Evolutionary conservation across 2,888 invertebrate species (phyloP).

Genomic region (Mantis religiosa): DNA sequence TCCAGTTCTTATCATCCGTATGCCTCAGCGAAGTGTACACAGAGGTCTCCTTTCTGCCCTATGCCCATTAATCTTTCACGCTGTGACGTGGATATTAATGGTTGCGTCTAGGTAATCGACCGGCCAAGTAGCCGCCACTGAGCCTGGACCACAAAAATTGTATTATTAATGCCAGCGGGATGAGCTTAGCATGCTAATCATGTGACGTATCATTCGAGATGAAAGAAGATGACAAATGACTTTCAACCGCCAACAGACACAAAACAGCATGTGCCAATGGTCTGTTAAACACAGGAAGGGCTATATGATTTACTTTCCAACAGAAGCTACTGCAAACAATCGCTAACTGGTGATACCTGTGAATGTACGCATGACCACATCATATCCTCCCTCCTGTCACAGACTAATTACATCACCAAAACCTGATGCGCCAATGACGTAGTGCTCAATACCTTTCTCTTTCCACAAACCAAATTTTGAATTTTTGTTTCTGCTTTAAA

Average conservation of each 20-base stretch:
- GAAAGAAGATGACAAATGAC: not conserved
- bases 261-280: not conserved
- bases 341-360: not conserved
- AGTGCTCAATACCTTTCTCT: no score
- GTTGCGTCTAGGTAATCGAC: not conserved
- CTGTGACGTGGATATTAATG: not conserved
- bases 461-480: no score
- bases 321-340: not conserved
- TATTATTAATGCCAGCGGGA: not conserved
- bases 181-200: not conserved
- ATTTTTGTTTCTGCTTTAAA: no score
- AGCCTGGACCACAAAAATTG: not conserved
- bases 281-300: not conserved
- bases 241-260: not conserved
- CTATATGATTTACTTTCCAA: not conserved
- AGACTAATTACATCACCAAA: not conserved
- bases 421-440: no score
- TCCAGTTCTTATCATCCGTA: not conserved
- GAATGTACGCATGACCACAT: not conserved
- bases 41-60: not conserved
- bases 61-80: not conserved
- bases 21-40: not conserved
- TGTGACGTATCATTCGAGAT: not conserved
- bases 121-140: not conserved
- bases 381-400: not conserved